Evolutionary conservation across 2,797 vertebrate species (phyloP).

Genomic region (Amphiprion clarkii): DNA sequence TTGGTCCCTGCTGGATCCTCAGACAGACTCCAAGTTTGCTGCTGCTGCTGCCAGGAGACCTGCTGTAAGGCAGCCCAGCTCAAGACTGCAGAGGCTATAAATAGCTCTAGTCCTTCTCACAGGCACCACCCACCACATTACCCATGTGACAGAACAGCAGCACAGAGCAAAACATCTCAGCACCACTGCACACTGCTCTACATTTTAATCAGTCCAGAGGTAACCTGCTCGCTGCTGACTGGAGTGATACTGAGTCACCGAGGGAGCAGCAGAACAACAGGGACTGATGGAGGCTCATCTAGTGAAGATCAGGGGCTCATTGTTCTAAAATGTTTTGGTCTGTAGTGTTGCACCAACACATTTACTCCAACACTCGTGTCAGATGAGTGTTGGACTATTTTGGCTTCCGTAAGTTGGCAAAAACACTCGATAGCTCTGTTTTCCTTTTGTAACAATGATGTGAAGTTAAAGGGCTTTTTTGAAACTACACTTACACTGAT

Average conservation of each 20-base stretch:
- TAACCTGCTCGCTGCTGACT: constrained; percentile 1
- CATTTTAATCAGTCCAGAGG: constrained; percentile 17
- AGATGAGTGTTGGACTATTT: background rate
- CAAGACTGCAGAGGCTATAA: constrained; percentile 81
- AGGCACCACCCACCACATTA: constrained; percentile 71
- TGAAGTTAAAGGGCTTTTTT: background rate
- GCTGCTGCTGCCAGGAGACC: constrained; percentile 66
- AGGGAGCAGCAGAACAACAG: background rate
- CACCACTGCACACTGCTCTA: constrained; percentile 47
- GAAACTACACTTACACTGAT: background rate
- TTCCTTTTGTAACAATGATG: background rate
- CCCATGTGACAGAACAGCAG: constrained; percentile 67
- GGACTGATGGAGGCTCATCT: background rate
- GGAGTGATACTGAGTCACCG: background rate
- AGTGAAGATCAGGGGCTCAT: background rate
- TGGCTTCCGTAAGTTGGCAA: background rate
- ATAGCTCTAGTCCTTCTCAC: constrained; percentile 70
- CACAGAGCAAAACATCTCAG: constrained; percentile 60
- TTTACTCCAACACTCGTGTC: background rate
- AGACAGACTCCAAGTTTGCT: constrained; percentile 41
- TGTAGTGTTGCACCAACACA: background rate
- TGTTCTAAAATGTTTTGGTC: background rate
- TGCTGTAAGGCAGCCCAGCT: constrained; percentile 67
- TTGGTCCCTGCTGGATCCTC: constrained; percentile 31
- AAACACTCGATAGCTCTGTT: background rate